Conservation (phyloP, 2,113 vertebrate species). For the Antechinus flavipes region DNA sequence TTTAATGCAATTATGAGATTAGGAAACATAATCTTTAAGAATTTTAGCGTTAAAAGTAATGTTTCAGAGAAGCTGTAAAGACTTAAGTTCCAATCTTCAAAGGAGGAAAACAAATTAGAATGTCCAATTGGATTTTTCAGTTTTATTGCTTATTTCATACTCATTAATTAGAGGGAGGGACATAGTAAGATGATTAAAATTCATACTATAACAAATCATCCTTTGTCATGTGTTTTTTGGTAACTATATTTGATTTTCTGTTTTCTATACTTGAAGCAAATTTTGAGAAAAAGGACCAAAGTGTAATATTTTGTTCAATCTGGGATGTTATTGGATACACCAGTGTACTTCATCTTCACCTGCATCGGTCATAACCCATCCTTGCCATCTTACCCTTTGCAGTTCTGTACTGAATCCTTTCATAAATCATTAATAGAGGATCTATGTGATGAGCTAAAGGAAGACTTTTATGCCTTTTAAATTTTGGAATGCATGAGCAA, state of each 20-base stretch:
- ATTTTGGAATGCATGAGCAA: not conserved
- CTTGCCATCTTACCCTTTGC: not conserved
- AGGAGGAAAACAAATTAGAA: not conserved
- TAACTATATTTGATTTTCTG: not conserved
- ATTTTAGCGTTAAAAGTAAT: not conserved
- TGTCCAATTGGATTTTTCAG: not conserved
- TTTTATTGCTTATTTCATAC: not conserved
- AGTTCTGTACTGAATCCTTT: not conserved
- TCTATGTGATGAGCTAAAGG: not conserved
- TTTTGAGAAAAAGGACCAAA: not conserved
- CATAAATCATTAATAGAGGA: not conserved
- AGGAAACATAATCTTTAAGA: not conserved
- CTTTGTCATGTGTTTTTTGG: not conserved
- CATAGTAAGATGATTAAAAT: not conserved
- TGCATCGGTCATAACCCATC: not conserved
- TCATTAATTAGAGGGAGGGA: not conserved
- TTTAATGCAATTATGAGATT: not conserved
- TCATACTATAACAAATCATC: not conserved
- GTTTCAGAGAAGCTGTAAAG: not conserved
- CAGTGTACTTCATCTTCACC: not conserved
- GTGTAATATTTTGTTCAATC: not conserved
- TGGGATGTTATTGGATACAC: not conserved
- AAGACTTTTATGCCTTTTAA: not conserved
- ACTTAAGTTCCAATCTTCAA: not conserved
- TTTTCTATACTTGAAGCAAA: not conserved